Evolutionary conservation across 1,140 invertebrate species (phyloP), one percentile per base, ranked within the genome.

Genomic region (Caenorhabditis remanei): DNA sequence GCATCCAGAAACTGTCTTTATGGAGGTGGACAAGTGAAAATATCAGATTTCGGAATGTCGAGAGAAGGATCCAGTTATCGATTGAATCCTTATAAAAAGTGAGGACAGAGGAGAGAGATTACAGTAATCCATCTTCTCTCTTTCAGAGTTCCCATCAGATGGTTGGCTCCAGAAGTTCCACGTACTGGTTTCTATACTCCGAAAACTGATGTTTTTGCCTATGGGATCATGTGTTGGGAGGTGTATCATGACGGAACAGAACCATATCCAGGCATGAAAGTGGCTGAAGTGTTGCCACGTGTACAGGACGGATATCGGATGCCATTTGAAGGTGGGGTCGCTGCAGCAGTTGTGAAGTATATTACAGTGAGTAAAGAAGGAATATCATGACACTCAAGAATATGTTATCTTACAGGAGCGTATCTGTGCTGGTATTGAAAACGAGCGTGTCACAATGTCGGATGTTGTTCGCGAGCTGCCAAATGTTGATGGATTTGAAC

Each of bases 1-100:
- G 97, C 97, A 43, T 96, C 97, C 16, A 95, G 97, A 92, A 99
- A 99, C 94, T 86, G 84, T 50, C 85, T 88, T 19, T 87, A 87
- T 48, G 87, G 87, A n/a, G 32, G 21, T 85, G 84, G 84, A 85
- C 56, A 85, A 24, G 84, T 85, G 11, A 53, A 65, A n/a, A 85
- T 61, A 9, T 85, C 56, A 11, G 84, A 65, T 24, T 63, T 61
- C 24, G 84, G 61, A 79, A 14, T 79, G 46, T 79, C 71, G 40
- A 48, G 71, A 79, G 71, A 79, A 50, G 71, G 71, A 5, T n/a
- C 43, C 46, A 79, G 71, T 41, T 79, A 79, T 79, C 71, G 71
- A 13, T 13, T 79, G 46, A 79, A 79, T 50, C 71, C 71, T 24
- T n/a, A 79, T 24, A 79, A 79, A 79, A 79, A 79, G 71, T 79